Evolutionary conservation across 2,797 vertebrate genomes (phyloP).

Genomic region (Rallus crepitans): DNA sequence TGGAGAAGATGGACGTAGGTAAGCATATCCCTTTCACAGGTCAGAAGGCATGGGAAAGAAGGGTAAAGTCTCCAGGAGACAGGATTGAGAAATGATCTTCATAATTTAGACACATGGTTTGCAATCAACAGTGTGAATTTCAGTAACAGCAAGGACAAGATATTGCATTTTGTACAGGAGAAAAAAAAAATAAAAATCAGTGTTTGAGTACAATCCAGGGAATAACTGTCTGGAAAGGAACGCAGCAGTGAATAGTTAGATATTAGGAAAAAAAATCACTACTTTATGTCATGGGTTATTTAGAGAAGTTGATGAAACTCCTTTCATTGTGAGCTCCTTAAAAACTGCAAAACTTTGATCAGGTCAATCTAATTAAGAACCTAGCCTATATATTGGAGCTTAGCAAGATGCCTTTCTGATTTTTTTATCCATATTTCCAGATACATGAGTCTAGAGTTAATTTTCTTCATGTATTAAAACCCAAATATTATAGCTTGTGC

Average conservation of each 20-base stretch:
- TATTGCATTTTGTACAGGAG: not conserved
- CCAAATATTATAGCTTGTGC: not conserved
- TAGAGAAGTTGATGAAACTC: not conserved
- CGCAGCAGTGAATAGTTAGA: not conserved
- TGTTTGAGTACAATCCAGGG: not conserved
- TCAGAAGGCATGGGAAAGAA: not conserved
- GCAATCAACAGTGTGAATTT: not conserved
- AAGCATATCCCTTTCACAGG: not conserved
- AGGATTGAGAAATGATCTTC: not conserved
- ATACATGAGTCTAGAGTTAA: not conserved
- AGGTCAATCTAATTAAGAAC: not conserved
- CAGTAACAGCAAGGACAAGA: not conserved
- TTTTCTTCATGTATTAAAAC: not conserved
- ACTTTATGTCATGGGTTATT: not conserved
- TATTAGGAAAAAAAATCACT: not conserved
- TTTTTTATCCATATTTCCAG: not conserved
- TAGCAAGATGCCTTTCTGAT: not conserved
- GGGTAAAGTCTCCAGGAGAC: not conserved
- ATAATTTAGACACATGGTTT: not conserved
- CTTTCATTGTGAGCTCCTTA: not conserved
- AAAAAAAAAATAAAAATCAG: not conserved
- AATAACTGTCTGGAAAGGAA: not conserved
- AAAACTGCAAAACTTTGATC: not conserved
- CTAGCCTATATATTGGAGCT: not conserved
- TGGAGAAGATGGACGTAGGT: constrained; percentile 57